Conservation (phyloP, 2,888 invertebrate genomes). For the Caenorhabditis sulstoni region DNA sequence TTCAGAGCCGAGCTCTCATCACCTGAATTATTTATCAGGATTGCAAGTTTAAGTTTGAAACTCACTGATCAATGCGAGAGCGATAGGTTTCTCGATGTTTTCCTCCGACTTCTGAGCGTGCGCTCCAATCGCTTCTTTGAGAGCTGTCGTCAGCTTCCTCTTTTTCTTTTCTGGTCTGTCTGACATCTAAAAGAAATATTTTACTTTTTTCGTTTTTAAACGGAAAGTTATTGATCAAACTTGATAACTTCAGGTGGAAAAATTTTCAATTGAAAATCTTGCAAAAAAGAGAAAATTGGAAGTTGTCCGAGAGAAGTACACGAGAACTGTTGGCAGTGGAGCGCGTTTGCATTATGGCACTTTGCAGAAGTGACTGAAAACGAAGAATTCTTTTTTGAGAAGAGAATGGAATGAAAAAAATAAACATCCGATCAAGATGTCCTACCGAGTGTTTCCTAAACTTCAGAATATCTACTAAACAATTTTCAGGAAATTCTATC, state of each 20-base stretch:
- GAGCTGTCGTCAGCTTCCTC: slow-evolving; percentile 39
- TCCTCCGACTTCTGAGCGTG: slow-evolving; percentile 46
- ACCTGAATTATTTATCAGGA: slow-evolving; percentile 9
- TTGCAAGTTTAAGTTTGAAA: neutral
- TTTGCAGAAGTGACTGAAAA: too few species aligned
- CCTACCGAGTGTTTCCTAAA: too few species aligned
- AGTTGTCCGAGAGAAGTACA: slow-evolving; percentile 19
- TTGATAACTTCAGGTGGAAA: too few species aligned
- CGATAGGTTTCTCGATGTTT: slow-evolving; percentile 54
- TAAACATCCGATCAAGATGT: too few species aligned
- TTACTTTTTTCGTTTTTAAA: too few species aligned
- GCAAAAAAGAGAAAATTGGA: neutral
- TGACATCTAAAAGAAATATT: slow-evolving; percentile 30
- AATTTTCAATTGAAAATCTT: neutral
- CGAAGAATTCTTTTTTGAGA: too few species aligned
- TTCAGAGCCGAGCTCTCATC: slow-evolving; percentile 43
- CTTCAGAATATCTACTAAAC: too few species aligned
- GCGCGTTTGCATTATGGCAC: slow-evolving; percentile 13
- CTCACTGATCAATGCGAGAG: slow-evolving; percentile 44
- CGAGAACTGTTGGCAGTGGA: neutral
- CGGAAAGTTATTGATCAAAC: neutral
- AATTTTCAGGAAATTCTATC: too few species aligned
- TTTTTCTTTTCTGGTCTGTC: slow-evolving; percentile 45
- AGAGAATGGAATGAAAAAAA: too few species aligned
- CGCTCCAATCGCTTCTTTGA: slow-evolving; percentile 52